phyloP scores from a whole-genome alignment of 1,140 invertebrate genomes.

The Drosophila lini region DNA sequence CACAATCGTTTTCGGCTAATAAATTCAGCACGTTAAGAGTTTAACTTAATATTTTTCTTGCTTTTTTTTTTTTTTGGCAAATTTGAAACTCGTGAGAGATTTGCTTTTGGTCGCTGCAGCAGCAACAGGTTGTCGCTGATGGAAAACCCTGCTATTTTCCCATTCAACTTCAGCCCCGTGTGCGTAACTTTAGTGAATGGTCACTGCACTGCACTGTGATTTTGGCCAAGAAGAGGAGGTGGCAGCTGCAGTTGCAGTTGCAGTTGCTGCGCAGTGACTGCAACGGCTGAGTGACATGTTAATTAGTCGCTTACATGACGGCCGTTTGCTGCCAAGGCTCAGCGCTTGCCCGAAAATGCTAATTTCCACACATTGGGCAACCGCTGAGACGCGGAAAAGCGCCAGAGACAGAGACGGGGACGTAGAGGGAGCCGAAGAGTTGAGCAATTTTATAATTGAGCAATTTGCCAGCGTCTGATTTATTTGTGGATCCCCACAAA shows the following conservation, averaged over 20 bases:
- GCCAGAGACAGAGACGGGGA: slow-evolving; percentile 3
- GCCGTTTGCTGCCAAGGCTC: slow-evolving; percentile 71
- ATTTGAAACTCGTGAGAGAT: slow-evolving; percentile 82
- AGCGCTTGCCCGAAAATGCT: slow-evolving; percentile 67
- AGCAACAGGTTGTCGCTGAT: slow-evolving; percentile 54
- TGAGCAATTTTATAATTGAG: slow-evolving; percentile 75
- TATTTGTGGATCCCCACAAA: slow-evolving; percentile 48
- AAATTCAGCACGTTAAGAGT: slow-evolving; percentile 80
- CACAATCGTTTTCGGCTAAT: slow-evolving; percentile 69
- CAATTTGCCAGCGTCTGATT: slow-evolving; percentile 77
- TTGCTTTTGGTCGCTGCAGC: slow-evolving; percentile 44
- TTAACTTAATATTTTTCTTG: slow-evolving; percentile 29
- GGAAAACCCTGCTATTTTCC: slow-evolving; percentile 39
- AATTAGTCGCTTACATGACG: slow-evolving; percentile 84
- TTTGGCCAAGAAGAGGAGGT: slow-evolving; percentile 2
- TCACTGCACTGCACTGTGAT: slow-evolving; percentile 11
- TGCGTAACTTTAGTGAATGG: slow-evolving; percentile 68
- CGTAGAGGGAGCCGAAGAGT: slow-evolving; percentile 18
- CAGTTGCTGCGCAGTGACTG: slow-evolving; percentile 13
- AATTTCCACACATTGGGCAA: slow-evolving; percentile 70
- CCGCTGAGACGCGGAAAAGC: slow-evolving; percentile 36
- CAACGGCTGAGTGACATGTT: slow-evolving; percentile 76
- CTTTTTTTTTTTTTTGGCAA: slow-evolving; percentile 57
- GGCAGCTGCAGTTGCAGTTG: slow-evolving; percentile 18
- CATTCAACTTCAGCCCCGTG: slow-evolving; percentile 55